These are phyloP conservation scores for Cydia strobilella DNA, from an alignment of 1,140 invertebrate species.

Conservation along the genomic window DNA sequence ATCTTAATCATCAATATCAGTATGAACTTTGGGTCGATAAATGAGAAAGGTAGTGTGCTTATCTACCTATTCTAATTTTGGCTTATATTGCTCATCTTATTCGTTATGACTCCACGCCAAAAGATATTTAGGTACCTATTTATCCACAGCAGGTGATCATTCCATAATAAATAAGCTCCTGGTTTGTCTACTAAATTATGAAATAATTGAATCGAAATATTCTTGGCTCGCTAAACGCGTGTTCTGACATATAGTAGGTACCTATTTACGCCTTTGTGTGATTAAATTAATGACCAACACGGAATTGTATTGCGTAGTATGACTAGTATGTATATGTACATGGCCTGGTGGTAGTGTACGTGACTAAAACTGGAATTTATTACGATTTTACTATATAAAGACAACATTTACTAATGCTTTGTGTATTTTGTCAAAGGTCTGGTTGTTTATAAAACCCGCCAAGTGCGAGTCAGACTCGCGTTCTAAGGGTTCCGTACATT, in stretches of 20 bases:
- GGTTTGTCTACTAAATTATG: background rate
- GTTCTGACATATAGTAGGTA: slow-evolving; percentile 41
- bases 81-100: no score
- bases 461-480: no score
- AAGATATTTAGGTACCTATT: background rate
- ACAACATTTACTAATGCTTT: slow-evolving; percentile 7
- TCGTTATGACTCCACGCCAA: background rate
- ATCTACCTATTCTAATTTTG: no score
- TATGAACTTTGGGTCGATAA: no score
- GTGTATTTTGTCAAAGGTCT: background rate
- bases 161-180: background rate
- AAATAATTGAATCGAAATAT: slow-evolving; percentile 30
- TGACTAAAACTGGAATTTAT: slow-evolving; percentile 22
- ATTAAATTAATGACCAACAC: slow-evolving; percentile 36
- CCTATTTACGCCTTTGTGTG: slow-evolving; percentile 42
- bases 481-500: no score
- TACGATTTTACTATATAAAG: background rate
- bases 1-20: background rate
- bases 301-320: slow-evolving; percentile 44
- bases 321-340: no score
- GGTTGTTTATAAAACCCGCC: background rate
- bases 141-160: background rate
- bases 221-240: slow-evolving; percentile 43
- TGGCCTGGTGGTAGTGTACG: slow-evolving; percentile 18
- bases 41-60: no score